Evolutionary conservation across 2,888 invertebrate genomes (phyloP), one percentile per base, ranked within the genome.

Genomic region (Lingula anatina): DNA sequence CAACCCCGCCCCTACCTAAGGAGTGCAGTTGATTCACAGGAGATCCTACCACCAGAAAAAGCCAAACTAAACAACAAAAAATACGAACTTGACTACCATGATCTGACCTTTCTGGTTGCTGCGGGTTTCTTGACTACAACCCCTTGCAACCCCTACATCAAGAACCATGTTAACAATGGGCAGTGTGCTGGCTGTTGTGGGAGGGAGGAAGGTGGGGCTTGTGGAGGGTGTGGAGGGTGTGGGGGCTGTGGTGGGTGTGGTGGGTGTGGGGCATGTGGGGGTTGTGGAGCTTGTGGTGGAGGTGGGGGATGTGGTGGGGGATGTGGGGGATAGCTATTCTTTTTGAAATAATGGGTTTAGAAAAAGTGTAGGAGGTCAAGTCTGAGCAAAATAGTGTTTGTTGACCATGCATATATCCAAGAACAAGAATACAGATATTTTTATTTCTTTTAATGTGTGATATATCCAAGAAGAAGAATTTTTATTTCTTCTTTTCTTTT

Each of bases 51-150:
- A 18, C 46, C 41, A 20, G 35, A 9, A 23, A 20, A 21, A 21
- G 43, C 42, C 36, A 40, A 36, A 18, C 31, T 38, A 39, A 40
- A 28, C 39, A 31, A 18, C n/a, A 21, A 28, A 31, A 5, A n/a
- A 15, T 9, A 31, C 0, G 70, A 66, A 46, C n/a, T n/a, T n/a
- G n/a, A n/a, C n/a, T n/a, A n/a, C n/a, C n/a, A n/a, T n/a, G 62
- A 65, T 24, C 64, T 74, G 44, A 60, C 75, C 3, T 56, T 80
- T 49, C 66, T 79, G 5, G 55, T 78, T 28, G 79, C 79, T 2
- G 76, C 76, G 44, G 80, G 80, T n/a, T 79, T 76, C 55, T 69
- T 75, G 43, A 64, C 66, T 26, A 66, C 66, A 21, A 68, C 68
- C 0, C 73, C 76, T 0, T 70, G 69, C 39, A 77, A 74, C 57